phyloP scores from a whole-genome alignment of 1,140 invertebrate species.

The Drosophila nigromelanica region DNA sequence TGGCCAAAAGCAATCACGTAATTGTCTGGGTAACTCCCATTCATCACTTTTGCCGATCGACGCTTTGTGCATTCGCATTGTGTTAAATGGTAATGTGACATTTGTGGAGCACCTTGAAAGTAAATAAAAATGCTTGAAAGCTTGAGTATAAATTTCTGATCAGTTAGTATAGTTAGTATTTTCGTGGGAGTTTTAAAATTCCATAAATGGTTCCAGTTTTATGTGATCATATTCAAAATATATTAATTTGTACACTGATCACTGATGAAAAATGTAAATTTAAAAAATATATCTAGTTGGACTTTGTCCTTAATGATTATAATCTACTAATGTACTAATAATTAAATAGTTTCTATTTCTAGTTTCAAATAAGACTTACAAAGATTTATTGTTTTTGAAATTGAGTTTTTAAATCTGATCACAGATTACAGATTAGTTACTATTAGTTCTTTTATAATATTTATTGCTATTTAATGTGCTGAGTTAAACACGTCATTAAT shows the following conservation, averaged over 20 bases:
- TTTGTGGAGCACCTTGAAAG: slow-evolving; percentile 15
- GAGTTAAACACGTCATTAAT: not conserved
- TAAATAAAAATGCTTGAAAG: not conserved
- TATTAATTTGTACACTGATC: too few relatives aligned
- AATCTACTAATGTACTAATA: not conserved
- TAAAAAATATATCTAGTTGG: too few relatives aligned
- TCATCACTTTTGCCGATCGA: not conserved
- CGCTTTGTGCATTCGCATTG: not conserved
- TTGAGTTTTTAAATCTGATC: not conserved
- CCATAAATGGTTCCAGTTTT: too few relatives aligned
- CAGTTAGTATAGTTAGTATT: too few relatives aligned
- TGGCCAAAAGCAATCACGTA: slow-evolving; percentile 14
- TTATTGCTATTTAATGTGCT: not conserved
- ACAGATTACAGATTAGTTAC: not conserved
- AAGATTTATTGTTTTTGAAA: not conserved
- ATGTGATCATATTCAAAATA: too few relatives aligned
- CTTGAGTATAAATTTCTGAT: not conserved
- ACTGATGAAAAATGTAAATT: too few relatives aligned
- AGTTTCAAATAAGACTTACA: not conserved
- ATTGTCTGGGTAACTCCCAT: slow-evolving; percentile 24
- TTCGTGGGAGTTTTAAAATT: too few relatives aligned
- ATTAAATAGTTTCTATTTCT: not conserved
- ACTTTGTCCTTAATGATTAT: not conserved
- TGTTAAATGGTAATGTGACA: slow-evolving; percentile 14
- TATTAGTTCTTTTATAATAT: not conserved